Base-by-base conservation (phyloP, 2,888 invertebrate species). In the Xanthorhoe designata region DNA sequence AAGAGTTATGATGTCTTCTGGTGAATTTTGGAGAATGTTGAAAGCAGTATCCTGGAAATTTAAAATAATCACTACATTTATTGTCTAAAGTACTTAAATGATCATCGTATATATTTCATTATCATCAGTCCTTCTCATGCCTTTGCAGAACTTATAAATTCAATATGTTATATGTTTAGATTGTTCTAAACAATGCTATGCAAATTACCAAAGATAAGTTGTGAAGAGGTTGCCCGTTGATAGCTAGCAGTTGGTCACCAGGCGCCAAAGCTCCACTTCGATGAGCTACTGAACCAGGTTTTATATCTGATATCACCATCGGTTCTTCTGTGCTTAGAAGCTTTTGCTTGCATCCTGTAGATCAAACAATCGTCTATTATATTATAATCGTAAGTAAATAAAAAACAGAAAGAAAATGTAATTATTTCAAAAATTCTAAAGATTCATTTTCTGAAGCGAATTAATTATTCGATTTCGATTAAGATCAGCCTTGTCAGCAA, bases 251-350 rank as follows among this genome's bases (percentile, higher is more conserved):
- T 66, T 97, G 96, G 83, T 99, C 98, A 0, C 98, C 98, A 0
- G 97, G 95, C 18, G 97, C 95, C 47, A 99, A 90, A 0, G 98
- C 97, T 1, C 98, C 98, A 24, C 97, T 97, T 52, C 98, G 94
- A 90, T 99, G 98, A 0, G 99, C 98, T 0, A 97, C 96, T 45
- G 98, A 98, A 9, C 98, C 99, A 52, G 97, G 95, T 63, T 97
- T 96, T 13, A 99, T 97, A 79, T 98, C 97, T 0, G 98, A 96
- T 80, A 99, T 98, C 54, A 97, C 94, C 86, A 98, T 95, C 0
- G 97, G 96, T 70, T 97, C 97, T 74, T 96, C 95, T 56, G 94
- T 94, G 68, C 94, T 94, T 0, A 90, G 74, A 6, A 91, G 75
- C 72, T 90, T 90, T 73, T 93, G 93, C 73, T 94, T 94, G 64